These are phyloP conservation scores for Hypolimnas misippus DNA, from an alignment of 2,888 invertebrate species.

Conservation along the genomic window DNA sequence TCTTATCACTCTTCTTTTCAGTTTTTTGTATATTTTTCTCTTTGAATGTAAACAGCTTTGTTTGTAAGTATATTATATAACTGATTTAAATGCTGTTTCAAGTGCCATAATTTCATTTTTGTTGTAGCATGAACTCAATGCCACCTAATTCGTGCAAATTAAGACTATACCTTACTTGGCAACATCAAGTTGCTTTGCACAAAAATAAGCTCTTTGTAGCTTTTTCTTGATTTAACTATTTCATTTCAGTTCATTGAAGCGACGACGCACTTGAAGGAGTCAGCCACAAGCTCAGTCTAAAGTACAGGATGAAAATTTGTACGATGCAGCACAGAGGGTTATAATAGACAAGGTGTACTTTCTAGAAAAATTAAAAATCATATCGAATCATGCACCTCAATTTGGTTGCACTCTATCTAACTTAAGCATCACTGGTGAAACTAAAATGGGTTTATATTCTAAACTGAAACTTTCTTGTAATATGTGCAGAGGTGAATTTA, in stretches of 20 bases:
- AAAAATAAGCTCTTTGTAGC: background rate
- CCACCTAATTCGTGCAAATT: background rate
- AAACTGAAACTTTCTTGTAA: constrained; percentile 3
- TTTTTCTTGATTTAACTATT: background rate
- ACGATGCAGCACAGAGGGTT: background rate
- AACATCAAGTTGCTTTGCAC: constrained; percentile 1
- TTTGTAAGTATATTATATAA: too few species aligned
- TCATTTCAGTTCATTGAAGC: constrained; percentile 1
- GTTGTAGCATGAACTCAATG: background rate
- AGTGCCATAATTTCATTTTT: too few species aligned
- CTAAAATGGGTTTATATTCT: constrained; percentile 1
- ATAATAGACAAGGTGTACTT: constrained; percentile 3
- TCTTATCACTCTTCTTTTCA: background rate
- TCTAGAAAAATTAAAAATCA: constrained; percentile 1
- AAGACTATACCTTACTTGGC: background rate
- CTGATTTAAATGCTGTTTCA: too few species aligned
- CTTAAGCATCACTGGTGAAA: background rate
- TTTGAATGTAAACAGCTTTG: too few species aligned
- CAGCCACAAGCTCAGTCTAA: background rate
- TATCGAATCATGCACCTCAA: constrained; percentile 2
- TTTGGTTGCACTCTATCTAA: background rate
- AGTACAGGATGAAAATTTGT: background rate
- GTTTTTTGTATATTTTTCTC: too few species aligned
- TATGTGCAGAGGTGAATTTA: constrained; percentile 1
- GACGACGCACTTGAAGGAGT: background rate